These are phyloP conservation scores for Crocallis elinguaria DNA, from an alignment of 2,888 invertebrate species.

Conservation along the genomic window DNA sequence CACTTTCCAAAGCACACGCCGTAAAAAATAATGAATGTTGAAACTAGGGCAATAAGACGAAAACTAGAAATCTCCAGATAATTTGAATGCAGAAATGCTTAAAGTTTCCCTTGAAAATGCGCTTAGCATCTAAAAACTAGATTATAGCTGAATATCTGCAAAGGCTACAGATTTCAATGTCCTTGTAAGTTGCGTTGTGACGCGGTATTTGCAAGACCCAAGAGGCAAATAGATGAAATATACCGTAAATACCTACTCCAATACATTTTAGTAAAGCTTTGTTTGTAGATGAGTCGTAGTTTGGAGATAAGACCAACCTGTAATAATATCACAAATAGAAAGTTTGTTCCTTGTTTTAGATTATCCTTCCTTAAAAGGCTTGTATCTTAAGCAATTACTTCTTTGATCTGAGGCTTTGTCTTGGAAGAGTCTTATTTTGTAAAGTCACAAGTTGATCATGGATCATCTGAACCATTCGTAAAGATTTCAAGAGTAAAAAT, in stretches of 20 bases:
- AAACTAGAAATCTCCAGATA: neutral
- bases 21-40: slow-evolving; percentile 11
- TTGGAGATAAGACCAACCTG: too few species aligned
- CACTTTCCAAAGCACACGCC: neutral
- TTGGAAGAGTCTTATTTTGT: too few species aligned
- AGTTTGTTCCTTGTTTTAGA: too few species aligned
- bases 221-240: neutral
- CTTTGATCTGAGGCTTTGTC: too few species aligned
- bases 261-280: too few species aligned
- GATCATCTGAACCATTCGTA: neutral
- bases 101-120: slow-evolving; percentile 1
- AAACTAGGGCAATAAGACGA: slow-evolving; percentile 1
- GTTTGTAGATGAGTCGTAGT: too few species aligned
- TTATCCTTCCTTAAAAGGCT: too few species aligned
- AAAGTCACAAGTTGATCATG: too few species aligned
- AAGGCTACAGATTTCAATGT: neutral
- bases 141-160: neutral
- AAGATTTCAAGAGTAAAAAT: too few species aligned
- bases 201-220: neutral
- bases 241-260: neutral
- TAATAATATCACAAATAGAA: too few species aligned
- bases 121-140: neutral
- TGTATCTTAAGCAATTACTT: too few species aligned
- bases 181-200: neutral
- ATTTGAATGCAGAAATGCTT: slow-evolving; percentile 6